These are phyloP conservation scores for Sinopyrophorus schimmeli DNA, from an alignment of 2,888 invertebrate genomes.

Conservation along the genomic window DNA sequence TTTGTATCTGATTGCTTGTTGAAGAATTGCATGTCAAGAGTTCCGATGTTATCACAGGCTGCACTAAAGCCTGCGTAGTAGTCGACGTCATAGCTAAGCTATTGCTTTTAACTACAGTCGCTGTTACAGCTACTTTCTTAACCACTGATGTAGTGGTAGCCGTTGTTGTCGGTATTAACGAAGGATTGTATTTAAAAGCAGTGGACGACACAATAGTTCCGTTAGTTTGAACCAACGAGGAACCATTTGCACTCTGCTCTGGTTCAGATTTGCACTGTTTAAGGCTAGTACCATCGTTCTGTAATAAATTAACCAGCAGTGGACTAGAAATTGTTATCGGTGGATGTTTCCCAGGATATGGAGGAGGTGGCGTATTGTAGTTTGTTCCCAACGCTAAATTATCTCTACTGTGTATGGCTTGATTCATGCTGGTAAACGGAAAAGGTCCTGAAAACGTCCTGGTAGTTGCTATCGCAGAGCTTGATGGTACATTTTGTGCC, in stretches of 20 bases:
- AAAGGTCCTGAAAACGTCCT: conserved; percentile 67
- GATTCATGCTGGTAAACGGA: conserved; percentile 91
- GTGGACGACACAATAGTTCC: conserved; percentile 12
- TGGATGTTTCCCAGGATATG: conserved; percentile 54
- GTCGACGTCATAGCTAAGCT: conserved; percentile 17
- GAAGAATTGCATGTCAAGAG: conserved; percentile 24
- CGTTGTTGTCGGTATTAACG: conserved; percentile 20
- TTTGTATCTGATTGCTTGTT: conserved; percentile 10
- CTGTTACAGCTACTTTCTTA: conserved; percentile 25
- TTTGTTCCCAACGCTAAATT: conserved; percentile 36
- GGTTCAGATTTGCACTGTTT: conserved; percentile 25
- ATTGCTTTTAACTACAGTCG: conserved; percentile 16
- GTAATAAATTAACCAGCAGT: conserved; percentile 85
- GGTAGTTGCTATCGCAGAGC: conserved; percentile 44
- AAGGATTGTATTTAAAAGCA: conserved; percentile 17
- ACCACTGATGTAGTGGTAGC: conserved; percentile 13
- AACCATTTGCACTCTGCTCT: conserved; percentile 15
- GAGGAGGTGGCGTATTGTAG: conserved; percentile 42
- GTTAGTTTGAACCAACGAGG: conserved; percentile 15
- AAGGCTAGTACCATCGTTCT: conserved; percentile 70
- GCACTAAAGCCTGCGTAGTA: conserved; percentile 18
- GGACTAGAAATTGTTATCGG: conserved; percentile 83
- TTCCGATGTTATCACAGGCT: conserved; percentile 19
- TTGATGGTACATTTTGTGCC: conserved; percentile 39
- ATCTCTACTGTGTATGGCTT: conserved; percentile 78